Evolutionary conservation across 2,888 invertebrate genomes (phyloP).

Genomic region (Drosophila conformis): DNA sequence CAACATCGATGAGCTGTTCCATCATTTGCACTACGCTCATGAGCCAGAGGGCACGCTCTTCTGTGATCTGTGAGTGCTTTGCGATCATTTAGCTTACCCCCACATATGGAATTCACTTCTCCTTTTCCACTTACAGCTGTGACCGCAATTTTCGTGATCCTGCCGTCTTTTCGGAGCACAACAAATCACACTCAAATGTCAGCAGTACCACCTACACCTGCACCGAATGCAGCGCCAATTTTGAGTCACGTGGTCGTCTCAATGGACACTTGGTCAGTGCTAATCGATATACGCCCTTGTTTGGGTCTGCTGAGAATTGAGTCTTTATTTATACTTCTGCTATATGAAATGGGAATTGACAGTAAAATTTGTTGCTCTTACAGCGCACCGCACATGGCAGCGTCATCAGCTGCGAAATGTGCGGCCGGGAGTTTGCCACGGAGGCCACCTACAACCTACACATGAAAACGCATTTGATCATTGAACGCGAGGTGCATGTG

Average conservation of each 20-base stretch:
- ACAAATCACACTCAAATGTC: slow-evolving; percentile 59
- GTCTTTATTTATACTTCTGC: too few relatives aligned
- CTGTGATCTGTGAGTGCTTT: slow-evolving; percentile 71
- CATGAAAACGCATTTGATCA: slow-evolving; percentile 77
- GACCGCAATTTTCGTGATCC: slow-evolving; percentile 75
- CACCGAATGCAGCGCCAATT: slow-evolving; percentile 49
- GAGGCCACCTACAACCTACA: slow-evolving; percentile 70
- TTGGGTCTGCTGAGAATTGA: not conserved
- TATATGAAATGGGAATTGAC: not conserved
- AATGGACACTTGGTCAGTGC: slow-evolving; percentile 74
- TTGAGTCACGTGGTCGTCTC: slow-evolving; percentile 68
- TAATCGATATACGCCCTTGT: not conserved
- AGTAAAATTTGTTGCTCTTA: not conserved
- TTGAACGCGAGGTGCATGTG: slow-evolving; percentile 62
- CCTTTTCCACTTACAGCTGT: slow-evolving; percentile 65
- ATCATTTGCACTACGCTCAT: slow-evolving; percentile 82
- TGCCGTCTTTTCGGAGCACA: slow-evolving; percentile 69
- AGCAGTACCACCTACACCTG: slow-evolving; percentile 55
- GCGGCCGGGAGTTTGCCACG: slow-evolving; percentile 73
- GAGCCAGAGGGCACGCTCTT: slow-evolving; percentile 69
- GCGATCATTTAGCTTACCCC: too few relatives aligned
- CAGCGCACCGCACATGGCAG: slow-evolving; percentile 61
- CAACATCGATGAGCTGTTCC: slow-evolving; percentile 81
- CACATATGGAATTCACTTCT: not conserved
- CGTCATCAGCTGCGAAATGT: slow-evolving; percentile 72